Evolutionary conservation across 2,797 vertebrate species (phyloP).

Genomic region (Rallus crepitans): DNA sequence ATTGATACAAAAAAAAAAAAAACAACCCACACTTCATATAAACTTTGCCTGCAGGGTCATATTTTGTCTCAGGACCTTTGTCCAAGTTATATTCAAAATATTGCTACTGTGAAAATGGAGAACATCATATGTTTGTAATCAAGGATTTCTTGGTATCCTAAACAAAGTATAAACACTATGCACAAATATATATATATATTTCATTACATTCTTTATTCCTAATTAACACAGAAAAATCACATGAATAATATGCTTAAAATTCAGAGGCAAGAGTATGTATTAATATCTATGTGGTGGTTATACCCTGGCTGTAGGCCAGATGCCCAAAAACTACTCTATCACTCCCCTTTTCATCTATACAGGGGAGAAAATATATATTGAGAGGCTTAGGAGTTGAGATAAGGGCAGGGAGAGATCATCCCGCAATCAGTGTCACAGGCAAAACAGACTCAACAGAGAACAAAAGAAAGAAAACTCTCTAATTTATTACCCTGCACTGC

Average conservation of each 20-base stretch:
- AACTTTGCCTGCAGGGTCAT: not conserved
- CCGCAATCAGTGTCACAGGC: too few species aligned
- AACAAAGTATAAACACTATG: not conserved
- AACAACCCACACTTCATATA: not conserved
- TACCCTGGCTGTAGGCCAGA: too few species aligned
- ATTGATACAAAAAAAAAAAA: not conserved
- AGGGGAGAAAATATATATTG: too few species aligned
- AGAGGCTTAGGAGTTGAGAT: too few species aligned
- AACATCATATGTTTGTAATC: not conserved
- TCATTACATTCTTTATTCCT: not conserved
- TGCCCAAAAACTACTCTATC: too few species aligned
- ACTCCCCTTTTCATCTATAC: too few species aligned
- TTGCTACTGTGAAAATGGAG: not conserved
- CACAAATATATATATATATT: not conserved
- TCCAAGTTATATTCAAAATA: not conserved
- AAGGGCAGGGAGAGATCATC: too few species aligned
- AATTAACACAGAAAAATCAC: not conserved
- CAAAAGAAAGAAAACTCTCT: too few species aligned
- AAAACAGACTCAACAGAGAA: too few species aligned
- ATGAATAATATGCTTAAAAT: not conserved
- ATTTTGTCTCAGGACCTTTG: not conserved
- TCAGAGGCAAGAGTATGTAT: not conserved
- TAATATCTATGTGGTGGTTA: too few species aligned
- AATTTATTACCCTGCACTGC: too few species aligned
- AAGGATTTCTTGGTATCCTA: not conserved